Base-by-base conservation (phyloP, 2,797 vertebrate genomes). In the Crypturellus tataupa region DNA sequence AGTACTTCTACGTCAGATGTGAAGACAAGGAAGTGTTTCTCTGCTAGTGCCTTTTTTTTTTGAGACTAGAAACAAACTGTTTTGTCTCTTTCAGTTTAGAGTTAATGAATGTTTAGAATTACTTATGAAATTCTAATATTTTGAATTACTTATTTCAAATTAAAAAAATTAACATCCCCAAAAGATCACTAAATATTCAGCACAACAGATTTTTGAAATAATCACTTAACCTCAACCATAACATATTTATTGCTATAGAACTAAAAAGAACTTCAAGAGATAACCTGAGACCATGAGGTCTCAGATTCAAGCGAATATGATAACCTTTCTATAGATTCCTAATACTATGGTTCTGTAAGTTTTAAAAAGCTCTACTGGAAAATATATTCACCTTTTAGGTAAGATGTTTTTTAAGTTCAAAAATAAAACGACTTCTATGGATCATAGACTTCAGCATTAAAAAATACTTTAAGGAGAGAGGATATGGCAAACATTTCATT, bases 71-170 rank as follows among this genome's bases (percentile, higher is more conserved):
- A 93, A 78, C 19, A 87, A 82, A 59, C 9, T 31, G 11, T 88
- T 75, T 75, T 78, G 35, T 42, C 27, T 39, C 80, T 92, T 93
- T 75, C 18, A 68, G 18, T 64, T 88, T 44, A n/a, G 69, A 63
- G 20, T 55, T 56, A 63, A 44, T 31, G 7, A 67, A 37, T 78
- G 13, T 10, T 55, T 78, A 40, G n/a, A 72, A 80, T 51, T 68
- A 80, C 46, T 31, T 70, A 25, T 23, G 37, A 58, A 80, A 39
- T 46, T 20, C 24, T 58, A 53, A 3, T 18, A 15, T 20, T 90
- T 70, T 56, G 55, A 21, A 40, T 21, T 73, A 18, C 0, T 84
- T 56, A 42, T 84, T 85, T 89, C 23, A 80, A 91, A 58, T 2
- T 56, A 84, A 46, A 9, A 9, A 78, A 29, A 10, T 16, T 51